A percentile compares a stretch with the other conserved stretches of the same genome.
These are phyloP conservation scores for Platyrinchus mystaceus DNA, from an alignment of 2,797 vertebrate species.

Conservation along the genomic window DNA sequence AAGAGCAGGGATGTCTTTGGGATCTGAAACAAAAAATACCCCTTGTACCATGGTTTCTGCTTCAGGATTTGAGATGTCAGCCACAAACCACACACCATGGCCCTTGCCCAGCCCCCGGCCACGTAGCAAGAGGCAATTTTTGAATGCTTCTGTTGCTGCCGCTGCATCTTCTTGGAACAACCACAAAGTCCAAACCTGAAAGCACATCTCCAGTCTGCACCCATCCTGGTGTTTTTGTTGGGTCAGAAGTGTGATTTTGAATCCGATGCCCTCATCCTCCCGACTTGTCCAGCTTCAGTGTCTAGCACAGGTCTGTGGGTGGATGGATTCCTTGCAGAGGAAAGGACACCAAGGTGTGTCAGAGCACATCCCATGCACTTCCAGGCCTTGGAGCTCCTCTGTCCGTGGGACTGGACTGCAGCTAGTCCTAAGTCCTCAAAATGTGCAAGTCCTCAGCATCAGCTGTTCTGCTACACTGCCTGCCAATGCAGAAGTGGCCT, in stretches of 20 bases:
- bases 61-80: neutral
- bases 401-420: fast-evolving
- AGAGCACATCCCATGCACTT: neutral
- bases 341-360: neutral
- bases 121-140: neutral
- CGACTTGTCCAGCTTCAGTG: fast-evolving
- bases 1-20: neutral
- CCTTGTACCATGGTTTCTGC: neutral
- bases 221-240: neutral
- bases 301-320: neutral
- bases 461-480: neutral
- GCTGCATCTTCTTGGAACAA: neutral
- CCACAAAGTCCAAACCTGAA: neutral
- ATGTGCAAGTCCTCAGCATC: neutral
- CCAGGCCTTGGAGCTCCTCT: neutral
- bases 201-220: neutral
- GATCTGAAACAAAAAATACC: neutral
- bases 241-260: neutral
- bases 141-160: neutral
- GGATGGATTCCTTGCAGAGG: neutral
- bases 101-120: neutral
- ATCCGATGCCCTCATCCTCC: neutral
- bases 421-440: neutral
- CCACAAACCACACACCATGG: fast-evolving
- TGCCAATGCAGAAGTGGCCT: neutral